Evolutionary conservation across 2,888 invertebrate species (phyloP).

Genomic region (Eudasyphora cyanicolor): DNA sequence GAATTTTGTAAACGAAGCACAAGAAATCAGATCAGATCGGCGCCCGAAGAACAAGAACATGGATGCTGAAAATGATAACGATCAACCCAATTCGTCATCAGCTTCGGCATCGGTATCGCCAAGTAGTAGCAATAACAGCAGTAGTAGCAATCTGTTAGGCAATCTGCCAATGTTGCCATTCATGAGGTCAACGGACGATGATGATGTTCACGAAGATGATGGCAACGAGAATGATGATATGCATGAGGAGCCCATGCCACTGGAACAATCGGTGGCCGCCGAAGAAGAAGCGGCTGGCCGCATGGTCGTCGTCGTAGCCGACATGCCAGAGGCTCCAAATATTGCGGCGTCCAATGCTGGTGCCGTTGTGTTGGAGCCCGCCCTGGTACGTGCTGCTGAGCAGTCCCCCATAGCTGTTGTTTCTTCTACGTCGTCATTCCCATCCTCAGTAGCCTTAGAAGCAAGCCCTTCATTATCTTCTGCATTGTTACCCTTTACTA

Average conservation of each 20-base stretch:
- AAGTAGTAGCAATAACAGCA: slow-evolving; percentile 73
- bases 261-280: slow-evolving; percentile 53
- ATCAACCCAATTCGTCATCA: slow-evolving; percentile 68
- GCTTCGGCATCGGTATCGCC: slow-evolving; percentile 69
- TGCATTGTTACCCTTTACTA: slow-evolving; percentile 48
- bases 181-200: slow-evolving; percentile 66
- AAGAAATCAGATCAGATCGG: slow-evolving; percentile 35
- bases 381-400: slow-evolving; percentile 62
- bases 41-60: slow-evolving; percentile 50
- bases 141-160: slow-evolving; percentile 69
- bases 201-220: slow-evolving; percentile 59
- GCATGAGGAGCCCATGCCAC: slow-evolving; percentile 61
- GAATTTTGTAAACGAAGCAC: not conserved
- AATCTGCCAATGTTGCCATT: slow-evolving; percentile 69
- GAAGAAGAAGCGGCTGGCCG: slow-evolving; percentile 38
- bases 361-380: slow-evolving; percentile 48
- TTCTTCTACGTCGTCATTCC: slow-evolving; percentile 50
- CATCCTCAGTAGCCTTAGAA: slow-evolving; percentile 40
- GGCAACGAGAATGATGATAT: slow-evolving; percentile 43
- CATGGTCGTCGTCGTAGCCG: slow-evolving; percentile 40
- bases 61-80: slow-evolving; percentile 72
- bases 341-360: slow-evolving; percentile 38
- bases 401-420: slow-evolving; percentile 51
- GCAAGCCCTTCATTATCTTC: not conserved
- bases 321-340: slow-evolving; percentile 56